Base-by-base conservation (phyloP, 2,888 invertebrate genomes). In the Diplolepis rosae region DNA sequence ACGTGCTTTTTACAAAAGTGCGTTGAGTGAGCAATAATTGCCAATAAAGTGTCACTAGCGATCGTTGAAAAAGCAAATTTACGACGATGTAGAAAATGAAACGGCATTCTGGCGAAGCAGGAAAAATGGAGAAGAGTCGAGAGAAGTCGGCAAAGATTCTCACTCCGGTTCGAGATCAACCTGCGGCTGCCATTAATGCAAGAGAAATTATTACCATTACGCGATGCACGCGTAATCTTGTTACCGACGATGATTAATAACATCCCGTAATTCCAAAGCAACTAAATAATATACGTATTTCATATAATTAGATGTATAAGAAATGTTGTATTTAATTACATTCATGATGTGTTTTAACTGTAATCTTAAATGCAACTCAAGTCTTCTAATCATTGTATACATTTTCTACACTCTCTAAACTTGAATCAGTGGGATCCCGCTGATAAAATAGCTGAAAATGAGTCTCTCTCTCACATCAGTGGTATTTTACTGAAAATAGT, bases 201-300 rank as follows among this genome's bases (percentile, higher is more conserved):
- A 50, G 73, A 52, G 77, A 72, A 78, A 79, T 78, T 71, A 78
- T 79, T 73, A 61, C 56, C 69, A 73, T 77, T 79, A 71, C 69
- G 28, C 50, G 30, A 54, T 68, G 54, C 68, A 65, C 71, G 52
- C 50, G 74, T 73, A 73, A 77, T 73, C 75, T 73, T 50, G 74
- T 78, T 79, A 79, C 71, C 72, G 70, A 22, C 35, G 22, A 13
- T 30, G 35, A 56, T 56, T 35, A 56, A 56, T 56, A 32, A 35
- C 35, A 18, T 22, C 56, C 22, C 22, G 18, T 7, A 18, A 18
- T 45, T 45, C 18, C 9, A 45, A 45, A 18, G 9, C 45, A 45
- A 45, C 18, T 45, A 0, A 18, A 45, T 45, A 7, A 18, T 45
- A 45, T 9, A 45, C 9, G 18, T 18, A 11, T 5, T 18, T n/a